Evolutionary conservation across 1,140 invertebrate species (phyloP).

Genomic region (Eciton burchellii): DNA sequence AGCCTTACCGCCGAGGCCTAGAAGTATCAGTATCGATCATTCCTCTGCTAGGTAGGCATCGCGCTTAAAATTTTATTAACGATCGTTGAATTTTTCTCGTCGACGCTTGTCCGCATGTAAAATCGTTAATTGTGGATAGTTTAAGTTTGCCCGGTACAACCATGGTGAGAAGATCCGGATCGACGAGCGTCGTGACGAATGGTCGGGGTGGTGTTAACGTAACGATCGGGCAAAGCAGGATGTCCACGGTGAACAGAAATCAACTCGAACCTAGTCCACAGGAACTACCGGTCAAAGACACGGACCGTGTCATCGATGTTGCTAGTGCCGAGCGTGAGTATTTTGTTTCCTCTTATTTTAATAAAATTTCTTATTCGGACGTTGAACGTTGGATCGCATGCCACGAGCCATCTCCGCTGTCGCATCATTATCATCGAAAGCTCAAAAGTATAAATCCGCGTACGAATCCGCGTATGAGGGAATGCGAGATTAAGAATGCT

Average conservation of each 20-base stretch:
- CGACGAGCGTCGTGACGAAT: slow-evolving; percentile 78
- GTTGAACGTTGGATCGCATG: slow-evolving; percentile 12
- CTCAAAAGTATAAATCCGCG: too few relatives aligned
- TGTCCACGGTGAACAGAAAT: slow-evolving; percentile 76
- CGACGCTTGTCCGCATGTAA: not conserved
- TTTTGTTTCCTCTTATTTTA: not conserved
- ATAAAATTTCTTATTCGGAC: not conserved
- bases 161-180: slow-evolving; percentile 78
- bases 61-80: too few relatives aligned
- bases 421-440: too few relatives aligned
- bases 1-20: slow-evolving; percentile 87
- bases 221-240: slow-evolving; percentile 73
- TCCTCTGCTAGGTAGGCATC: slow-evolving; percentile 77
- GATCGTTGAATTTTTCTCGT: too few relatives aligned
- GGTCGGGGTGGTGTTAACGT: slow-evolving; percentile 67
- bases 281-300: slow-evolving; percentile 84
- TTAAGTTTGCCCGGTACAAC: slow-evolving; percentile 75
- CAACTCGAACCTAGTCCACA: slow-evolving; percentile 84
- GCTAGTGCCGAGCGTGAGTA: slow-evolving; percentile 84
- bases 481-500: not conserved
- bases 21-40: slow-evolving; percentile 85
- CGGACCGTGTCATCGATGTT: slow-evolving; percentile 83
- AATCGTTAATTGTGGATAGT: slow-evolving; percentile 64
- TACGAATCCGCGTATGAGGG: not conserved
- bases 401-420: too few relatives aligned